Base-by-base conservation (phyloP, 2,888 invertebrate species). In the Agrotis segetum region DNA sequence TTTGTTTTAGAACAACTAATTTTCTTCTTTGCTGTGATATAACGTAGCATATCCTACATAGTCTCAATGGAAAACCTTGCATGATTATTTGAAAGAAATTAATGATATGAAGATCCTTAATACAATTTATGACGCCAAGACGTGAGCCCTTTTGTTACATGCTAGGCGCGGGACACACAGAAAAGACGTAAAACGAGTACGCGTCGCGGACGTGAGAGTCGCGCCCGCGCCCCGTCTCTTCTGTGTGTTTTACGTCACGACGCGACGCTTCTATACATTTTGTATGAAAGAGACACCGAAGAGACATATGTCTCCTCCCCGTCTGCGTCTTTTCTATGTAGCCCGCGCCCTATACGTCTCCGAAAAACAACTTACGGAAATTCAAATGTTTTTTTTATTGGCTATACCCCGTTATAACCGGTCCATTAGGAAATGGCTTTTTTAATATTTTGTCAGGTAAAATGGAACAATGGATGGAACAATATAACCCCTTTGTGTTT, bases 341-440 rank as follows among this genome's bases (percentile, higher is more conserved):
- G n/a, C n/a, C n/a, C n/a, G n/a, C n/a, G n/a, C n/a, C n/a, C n/a
- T n/a, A n/a, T n/a, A 64, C 44, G 55, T 70, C 60, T 73, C 49
- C 70, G 60, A 55, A 73, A 74, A 61, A 61, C 19, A 52, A 55
- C 47, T 64, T 63, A 74, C 61, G 56, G 46, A 75, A 80, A 77
- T 75, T 71, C 56, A 53, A 68, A n/a, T 17, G 44, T 34, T 63
- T 53, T 74, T 74, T 75, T 80, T 74, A 85, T 74, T 77, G 67
- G 53, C 66, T 47, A 61, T 84, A 72, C 52, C 78, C 67, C 49
- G 58, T 71, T 47, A 61, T 84, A 72, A 55, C 78, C 67, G 52
- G 58, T 71, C 66, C 69, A 84, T 83, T 75, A 81, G 63, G 65
- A 70, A 84, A 78, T 72, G 47, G 58, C 46, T 71, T 63, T 81